These are phyloP conservation scores for Antitype chi DNA, from an alignment of 2,888 invertebrate genomes.

Conservation along the genomic window DNA sequence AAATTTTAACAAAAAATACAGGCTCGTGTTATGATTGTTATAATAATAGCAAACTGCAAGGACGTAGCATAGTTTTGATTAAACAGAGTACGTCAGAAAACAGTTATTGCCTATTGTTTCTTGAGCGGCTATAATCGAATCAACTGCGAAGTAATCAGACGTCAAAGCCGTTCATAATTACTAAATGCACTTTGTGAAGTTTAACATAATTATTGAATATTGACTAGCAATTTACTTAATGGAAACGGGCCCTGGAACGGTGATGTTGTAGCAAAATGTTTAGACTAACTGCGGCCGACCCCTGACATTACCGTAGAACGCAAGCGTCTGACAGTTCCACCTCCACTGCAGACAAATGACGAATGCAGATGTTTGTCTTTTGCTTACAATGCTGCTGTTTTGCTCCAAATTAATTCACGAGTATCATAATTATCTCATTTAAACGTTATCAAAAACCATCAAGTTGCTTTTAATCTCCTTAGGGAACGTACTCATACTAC, in stretches of 20 bases:
- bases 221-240: constrained; percentile 40
- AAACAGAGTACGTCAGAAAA: constrained; percentile 41
- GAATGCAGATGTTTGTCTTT: constrained; percentile 51
- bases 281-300: constrained; percentile 71
- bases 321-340: constrained; percentile 56
- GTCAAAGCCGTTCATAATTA: constrained; percentile 19
- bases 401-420: background rate
- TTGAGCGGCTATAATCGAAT: constrained; percentile 31
- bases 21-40: background rate
- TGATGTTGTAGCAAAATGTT: constrained; percentile 61
- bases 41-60: constrained; percentile 9
- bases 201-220: constrained; percentile 31
- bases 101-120: constrained; percentile 46
- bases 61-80: constrained; percentile 36
- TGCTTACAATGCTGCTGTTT: background rate
- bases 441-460: background rate
- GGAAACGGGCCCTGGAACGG: background rate
- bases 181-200: constrained; percentile 26
- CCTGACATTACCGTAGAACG: constrained; percentile 69
- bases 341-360: constrained; percentile 58
- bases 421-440: background rate
- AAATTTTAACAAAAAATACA: too few species aligned
- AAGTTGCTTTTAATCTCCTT: background rate
- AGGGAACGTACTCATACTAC: too few species aligned
- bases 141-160: constrained; percentile 19